phyloP scores from a whole-genome alignment of 2,113 vertebrate genomes.

The Mormyrus iriodes region DNA sequence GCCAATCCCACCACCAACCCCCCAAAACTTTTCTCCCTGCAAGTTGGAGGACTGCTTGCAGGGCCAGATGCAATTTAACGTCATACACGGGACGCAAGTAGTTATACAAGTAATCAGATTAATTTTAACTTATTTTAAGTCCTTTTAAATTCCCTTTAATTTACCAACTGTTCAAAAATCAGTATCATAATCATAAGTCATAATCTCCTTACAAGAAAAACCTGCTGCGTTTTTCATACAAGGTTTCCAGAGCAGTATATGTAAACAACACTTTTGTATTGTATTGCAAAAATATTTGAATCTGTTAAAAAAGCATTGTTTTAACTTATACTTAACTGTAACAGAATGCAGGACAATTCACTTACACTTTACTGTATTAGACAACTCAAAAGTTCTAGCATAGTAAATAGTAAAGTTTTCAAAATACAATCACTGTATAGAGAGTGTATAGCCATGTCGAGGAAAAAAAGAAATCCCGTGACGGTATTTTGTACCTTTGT shows the following conservation, averaged over 20 bases:
- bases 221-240: neutral
- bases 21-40: too few species aligned
- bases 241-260: neutral
- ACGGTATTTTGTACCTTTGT: neutral
- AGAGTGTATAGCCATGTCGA: neutral
- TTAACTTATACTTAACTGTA: neutral
- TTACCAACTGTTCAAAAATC: neutral
- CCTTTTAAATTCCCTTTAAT: neutral
- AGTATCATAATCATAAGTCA: neutral
- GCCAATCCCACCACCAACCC: too few species aligned
- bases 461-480: neutral
- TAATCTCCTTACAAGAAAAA: neutral
- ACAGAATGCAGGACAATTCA: too few species aligned
- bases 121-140: neutral
- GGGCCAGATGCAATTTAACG: too few species aligned
- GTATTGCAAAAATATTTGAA: neutral
- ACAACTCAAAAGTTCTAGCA: neutral
- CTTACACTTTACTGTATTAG: neutral
- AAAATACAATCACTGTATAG: neutral
- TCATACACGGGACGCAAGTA: too few species aligned
- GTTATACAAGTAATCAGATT: too few species aligned
- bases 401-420: neutral
- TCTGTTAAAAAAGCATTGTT: neutral
- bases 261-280: too few species aligned
- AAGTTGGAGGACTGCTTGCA: too few species aligned